Evolutionary conservation across 2,797 vertebrate species (phyloP), one percentile per base, ranked within the genome.

Genomic region (Aeoliscus strigatus): DNA sequence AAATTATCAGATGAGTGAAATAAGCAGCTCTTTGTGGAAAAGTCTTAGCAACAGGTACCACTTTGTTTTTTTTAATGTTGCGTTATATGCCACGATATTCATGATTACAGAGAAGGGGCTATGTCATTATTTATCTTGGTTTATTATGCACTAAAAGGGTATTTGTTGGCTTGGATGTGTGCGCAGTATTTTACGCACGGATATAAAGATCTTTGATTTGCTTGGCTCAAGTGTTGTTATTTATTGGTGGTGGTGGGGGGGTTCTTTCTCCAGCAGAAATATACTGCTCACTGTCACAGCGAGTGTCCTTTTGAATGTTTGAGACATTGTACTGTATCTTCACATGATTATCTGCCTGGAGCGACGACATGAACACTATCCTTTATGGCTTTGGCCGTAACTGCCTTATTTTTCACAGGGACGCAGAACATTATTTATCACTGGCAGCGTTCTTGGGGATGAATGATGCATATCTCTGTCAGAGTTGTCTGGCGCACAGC

Each of bases 371-470:
- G 45, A 67, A 75, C 64, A 50, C 58, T 52, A 31, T 81, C 84
- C 76, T 87, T 86, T 84, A 85, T 78, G 78, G 75, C n/a, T 78
- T 75, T 72, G 58, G 73, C 73, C 82, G 84, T 82, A 87, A 85
- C 76, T 52, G 73, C 69, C 78, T 79, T 85, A 79, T 87, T 87
- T 85, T 84, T 85, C 83, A 77, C 61, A 55, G 60, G 66, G 54
- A 56, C 35, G 61, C 51, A 13, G 50, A 44, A 58, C 56, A 58
- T 85, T 84, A 82, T 88, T 87, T 85, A 85, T 87, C 74, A 67
- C 73, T 66, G 74, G 71, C 55, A 64, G 69, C 56, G 59, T 81
- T 84, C 79, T 52, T 61, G 57, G 62, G 66, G 81, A 84, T 86
- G 84, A 86, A 87, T 85, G 82, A 85, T 79, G 79, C 82, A 78